Evolutionary conservation across 2,797 vertebrate genomes (phyloP), one percentile per base, ranked within the genome.

Genomic region (Stomatorhinus walkeri): DNA sequence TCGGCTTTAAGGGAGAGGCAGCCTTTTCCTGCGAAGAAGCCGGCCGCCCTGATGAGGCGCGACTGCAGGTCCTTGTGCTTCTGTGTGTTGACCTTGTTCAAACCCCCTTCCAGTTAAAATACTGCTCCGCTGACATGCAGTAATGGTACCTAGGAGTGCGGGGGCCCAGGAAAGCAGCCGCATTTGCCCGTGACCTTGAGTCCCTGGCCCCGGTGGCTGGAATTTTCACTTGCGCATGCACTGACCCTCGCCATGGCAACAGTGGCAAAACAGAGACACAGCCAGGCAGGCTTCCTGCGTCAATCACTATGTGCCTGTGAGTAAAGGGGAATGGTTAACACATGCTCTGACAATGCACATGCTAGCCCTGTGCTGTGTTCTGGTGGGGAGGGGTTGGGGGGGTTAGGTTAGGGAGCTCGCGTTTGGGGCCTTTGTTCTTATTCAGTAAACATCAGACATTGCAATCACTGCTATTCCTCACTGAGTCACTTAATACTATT

Each of bases 231-330:
- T 79, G 79, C 90, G 88, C 92, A 46, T 36, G 86, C 91, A 87
- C 95, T 96, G 95, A 95, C 92, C 94, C 97, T 97, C 96, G 94
- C 97, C 96, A 97, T 98, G 96, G 97, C 96, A 98, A 98, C 96
- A 85, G 93, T 92, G 95, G 91, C 97, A 96, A 97, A 98, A 97
- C 96, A 98, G 94, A 96, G 94, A 97, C 97, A 96, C 97, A 97
- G 96, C 95, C 96, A 96, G 96, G 95, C 95, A 94, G 92, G 91
- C 92, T 95, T 92, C 91, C 92, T 91, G 87, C 91, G 87, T 91
- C 90, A 90, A 40, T 94, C 94, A 93, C 93, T 93, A 93, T 95
- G 94, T 96, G 92, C 91, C 28, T 90, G 93, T 96, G 95, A 95
- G 90, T 95, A 94, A 94, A 92, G 91, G 85, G 85, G 16, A 86